Conservation (phyloP, 2,113 vertebrate genomes). For the Ctenomys sociabilis region DNA sequence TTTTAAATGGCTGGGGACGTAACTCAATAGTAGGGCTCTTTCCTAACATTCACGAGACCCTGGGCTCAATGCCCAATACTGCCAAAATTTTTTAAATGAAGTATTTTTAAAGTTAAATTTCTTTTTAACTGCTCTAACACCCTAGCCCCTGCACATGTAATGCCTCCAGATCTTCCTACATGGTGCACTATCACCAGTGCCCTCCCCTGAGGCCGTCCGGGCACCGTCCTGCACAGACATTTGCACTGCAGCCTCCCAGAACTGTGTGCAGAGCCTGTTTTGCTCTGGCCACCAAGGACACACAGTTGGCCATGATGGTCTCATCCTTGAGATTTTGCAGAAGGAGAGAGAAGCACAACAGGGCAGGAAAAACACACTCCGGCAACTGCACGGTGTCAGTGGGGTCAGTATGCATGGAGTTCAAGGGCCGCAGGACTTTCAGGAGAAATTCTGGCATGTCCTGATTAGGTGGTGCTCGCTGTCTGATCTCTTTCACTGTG, state of each 20-base stretch:
- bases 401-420: not conserved
- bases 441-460: not conserved
- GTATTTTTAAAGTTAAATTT: not conserved
- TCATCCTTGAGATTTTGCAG: not conserved
- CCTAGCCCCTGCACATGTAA: not conserved
- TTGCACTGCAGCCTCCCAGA: not conserved
- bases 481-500: not conserved
- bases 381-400: no score
- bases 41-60: not conserved
- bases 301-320: not conserved
- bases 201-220: not conserved
- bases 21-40: not conserved
- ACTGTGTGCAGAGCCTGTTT: not conserved
- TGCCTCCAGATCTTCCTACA: not conserved
- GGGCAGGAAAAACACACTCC: not conserved
- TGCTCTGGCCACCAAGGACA: not conserved
- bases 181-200: accelerated
- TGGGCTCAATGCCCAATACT: not conserved
- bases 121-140: not conserved
- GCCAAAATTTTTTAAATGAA: not conserved
- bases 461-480: not conserved
- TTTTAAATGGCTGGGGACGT: not conserved
- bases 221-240: accelerated
- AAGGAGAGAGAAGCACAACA: not conserved
- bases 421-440: not conserved